phyloP scores from a whole-genome alignment of 2,888 invertebrate genomes.

The Panopea generosa region DNA sequence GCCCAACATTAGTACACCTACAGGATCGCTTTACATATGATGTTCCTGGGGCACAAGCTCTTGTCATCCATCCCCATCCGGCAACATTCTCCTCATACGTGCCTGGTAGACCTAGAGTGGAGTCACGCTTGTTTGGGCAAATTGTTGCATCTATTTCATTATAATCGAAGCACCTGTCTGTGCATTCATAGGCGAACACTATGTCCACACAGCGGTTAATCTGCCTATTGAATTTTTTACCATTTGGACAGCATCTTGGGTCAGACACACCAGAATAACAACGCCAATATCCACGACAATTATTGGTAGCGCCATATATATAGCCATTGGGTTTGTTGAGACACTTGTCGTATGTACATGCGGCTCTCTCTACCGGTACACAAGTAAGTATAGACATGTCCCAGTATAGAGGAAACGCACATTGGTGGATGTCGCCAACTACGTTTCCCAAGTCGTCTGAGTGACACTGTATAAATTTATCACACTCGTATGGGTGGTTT shows the following conservation, averaged over 20 bases:
- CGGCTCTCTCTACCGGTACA: conserved; percentile 40
- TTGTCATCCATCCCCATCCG: no score
- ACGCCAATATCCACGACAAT: conserved; percentile 72
- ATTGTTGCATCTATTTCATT: no score
- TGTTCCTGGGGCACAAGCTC: no score
- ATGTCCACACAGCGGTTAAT: no score
- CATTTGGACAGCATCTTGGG: conserved; percentile 68
- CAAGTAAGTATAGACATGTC: conserved; percentile 63
- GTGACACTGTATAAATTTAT: conserved; percentile 71
- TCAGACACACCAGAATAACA: conserved; percentile 64
- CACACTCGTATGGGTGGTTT: conserved; percentile 61
- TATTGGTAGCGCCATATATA: conserved; percentile 39
- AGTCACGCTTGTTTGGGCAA: no score
- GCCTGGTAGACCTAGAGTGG: no score
- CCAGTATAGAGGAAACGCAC: conserved; percentile 72
- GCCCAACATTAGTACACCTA: no score
- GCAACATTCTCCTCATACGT: no score
- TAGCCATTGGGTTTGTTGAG: conserved; percentile 5
- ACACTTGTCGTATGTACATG: conserved; percentile 62
- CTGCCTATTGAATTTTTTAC: conserved; percentile 50
- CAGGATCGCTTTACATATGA: no score
- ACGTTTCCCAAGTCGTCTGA: conserved; percentile 41
- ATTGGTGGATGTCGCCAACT: conserved; percentile 56
- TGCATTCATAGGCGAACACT: no score
- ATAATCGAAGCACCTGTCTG: no score